Evolutionary conservation across 2,797 vertebrate species (phyloP), one percentile per base, ranked within the genome.

Genomic region (Setipinna tenuifilis): DNA sequence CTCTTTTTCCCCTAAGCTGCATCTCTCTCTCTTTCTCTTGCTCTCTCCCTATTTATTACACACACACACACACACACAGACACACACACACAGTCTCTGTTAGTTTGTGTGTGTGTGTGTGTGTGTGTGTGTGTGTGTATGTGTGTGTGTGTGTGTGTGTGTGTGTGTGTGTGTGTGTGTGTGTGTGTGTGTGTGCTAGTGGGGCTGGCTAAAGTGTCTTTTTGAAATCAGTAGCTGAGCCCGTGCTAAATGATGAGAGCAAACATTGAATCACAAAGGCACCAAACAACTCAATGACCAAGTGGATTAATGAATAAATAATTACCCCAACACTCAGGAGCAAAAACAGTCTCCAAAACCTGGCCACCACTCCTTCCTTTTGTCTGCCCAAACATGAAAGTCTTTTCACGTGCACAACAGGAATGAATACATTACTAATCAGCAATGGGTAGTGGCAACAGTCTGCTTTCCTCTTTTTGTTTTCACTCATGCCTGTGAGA

Each of bases 351-450:
- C 71, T 78, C 50, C 50, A 78, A 78, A 78, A 78, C 71, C 71
- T 44, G 35, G 71, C 71, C 71, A 41, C 71, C 31, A 78, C 71
- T 78, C 35, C 35, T 44, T 19, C 71, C 71, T 44, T 78, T 78
- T 78, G 71, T 78, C 71, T 78, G 71, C 12, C 19, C 19, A 21
- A 41, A 78, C 71, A 78, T 78, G 41, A 78, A 78, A 78, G 71
- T 17, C 71, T 35, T 41, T 78, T 78, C 35, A 78, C 87, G n/a
- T 88, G 82, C 71, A 81, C 71, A 86, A 82, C 82, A 81, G 57
- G 83, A 88, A 90, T 91, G 86, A 91, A 90, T 87, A 88, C 82
- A 86, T 87, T 87, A 86, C 90, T 91, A 90, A 91, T 91, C 85
- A 91, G 87, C 90, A 85, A 86, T 83, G 81, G 87, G 71, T 41